phyloP scores from a whole-genome alignment of 2,888 invertebrate species.

The Eulithis testata region DNA sequence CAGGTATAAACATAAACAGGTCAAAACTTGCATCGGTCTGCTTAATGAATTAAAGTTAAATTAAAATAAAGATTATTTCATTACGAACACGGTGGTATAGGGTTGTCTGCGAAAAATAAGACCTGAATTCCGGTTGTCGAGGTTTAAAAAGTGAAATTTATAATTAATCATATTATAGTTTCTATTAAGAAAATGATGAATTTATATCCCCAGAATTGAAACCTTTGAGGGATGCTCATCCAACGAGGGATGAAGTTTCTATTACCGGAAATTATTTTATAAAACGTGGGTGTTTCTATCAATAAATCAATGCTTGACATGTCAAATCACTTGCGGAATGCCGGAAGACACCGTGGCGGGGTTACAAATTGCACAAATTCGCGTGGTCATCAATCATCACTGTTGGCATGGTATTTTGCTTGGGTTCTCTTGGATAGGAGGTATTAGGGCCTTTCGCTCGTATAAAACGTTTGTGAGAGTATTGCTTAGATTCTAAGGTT shows the following conservation, averaged over 20 bases:
- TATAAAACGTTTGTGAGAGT: not conserved
- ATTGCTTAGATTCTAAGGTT: too few relatives aligned
- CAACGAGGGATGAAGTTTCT: not conserved
- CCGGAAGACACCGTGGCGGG: constrained; percentile 28
- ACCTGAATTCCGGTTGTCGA: too few relatives aligned
- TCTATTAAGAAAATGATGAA: too few relatives aligned
- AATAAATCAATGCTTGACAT: constrained; percentile 32
- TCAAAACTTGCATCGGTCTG: too few relatives aligned
- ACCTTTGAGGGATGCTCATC: not conserved
- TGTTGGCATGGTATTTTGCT: constrained; percentile 35
- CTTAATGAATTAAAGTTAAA: too few relatives aligned
- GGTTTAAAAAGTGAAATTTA: too few relatives aligned
- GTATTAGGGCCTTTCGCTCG: constrained; percentile 28
- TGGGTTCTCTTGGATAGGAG: constrained; percentile 27
- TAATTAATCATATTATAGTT: too few relatives aligned
- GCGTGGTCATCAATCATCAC: constrained; percentile 42
- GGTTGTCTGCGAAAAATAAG: too few relatives aligned
- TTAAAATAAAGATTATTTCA: too few relatives aligned
- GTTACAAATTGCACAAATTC: constrained; percentile 43
- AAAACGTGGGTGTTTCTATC: constrained; percentile 13
- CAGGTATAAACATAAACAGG: too few relatives aligned
- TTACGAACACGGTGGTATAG: too few relatives aligned
- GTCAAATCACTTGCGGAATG: constrained; percentile 32
- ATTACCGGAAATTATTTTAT: not conserved
- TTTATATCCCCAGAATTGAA: too few relatives aligned